phyloP scores from a whole-genome alignment of 2,113 vertebrate genomes.

The Pongo abelii region DNA sequence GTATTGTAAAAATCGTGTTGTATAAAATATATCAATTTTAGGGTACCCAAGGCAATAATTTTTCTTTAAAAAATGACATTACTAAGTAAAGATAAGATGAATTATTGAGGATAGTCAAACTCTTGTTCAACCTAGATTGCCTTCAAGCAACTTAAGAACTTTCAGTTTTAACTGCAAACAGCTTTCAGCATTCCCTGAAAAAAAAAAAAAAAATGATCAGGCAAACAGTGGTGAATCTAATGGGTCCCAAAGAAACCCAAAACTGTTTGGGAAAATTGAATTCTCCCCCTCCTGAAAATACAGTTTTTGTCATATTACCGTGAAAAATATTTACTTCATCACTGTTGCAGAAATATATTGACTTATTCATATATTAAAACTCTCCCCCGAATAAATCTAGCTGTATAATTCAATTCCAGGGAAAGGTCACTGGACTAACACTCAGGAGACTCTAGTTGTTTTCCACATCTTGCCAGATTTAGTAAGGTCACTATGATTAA shows the following conservation, averaged over 20 bases:
- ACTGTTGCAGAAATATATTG: not conserved
- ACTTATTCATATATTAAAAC: constrained; percentile 4
- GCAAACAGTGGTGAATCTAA: constrained; percentile 47
- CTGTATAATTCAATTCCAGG: not conserved
- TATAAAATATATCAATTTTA: constrained; percentile 28
- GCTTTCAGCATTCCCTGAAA: constrained; percentile 59
- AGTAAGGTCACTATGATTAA: not conserved
- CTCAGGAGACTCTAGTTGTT: not conserved
- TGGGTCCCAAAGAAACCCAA: constrained; percentile 66
- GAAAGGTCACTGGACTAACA: not conserved
- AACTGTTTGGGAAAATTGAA: not conserved
- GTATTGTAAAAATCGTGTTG: not conserved
- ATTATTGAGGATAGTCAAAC: constrained; percentile 39
- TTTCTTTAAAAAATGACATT: not conserved
- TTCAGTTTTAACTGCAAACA: constrained; percentile 55
- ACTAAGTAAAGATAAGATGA: constrained; percentile 48
- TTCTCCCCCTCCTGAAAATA: not conserved
- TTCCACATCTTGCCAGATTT: not conserved
- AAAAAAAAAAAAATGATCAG: not conserved
- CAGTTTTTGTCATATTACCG: not conserved
- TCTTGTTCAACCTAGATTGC: constrained; percentile 48
- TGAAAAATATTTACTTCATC: not conserved
- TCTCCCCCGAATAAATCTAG: not conserved
- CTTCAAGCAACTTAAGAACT: constrained; percentile 30
- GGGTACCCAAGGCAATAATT: not conserved